phyloP scores from a whole-genome alignment of 2,113 vertebrate species.

The Mustela nigripes region DNA sequence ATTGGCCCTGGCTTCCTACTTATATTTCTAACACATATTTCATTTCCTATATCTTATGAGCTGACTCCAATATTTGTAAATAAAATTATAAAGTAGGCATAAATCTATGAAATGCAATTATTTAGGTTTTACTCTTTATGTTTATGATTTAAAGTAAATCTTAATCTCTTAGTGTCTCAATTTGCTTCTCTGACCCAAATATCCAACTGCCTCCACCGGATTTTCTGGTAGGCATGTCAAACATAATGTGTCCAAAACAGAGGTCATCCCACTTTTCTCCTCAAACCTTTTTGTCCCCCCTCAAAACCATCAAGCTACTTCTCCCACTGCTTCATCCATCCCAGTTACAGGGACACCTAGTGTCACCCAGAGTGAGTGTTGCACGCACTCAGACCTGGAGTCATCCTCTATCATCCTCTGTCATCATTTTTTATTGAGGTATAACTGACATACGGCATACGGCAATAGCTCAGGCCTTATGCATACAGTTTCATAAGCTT shows the following conservation, averaged over 20 bases:
- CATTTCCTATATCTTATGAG: not conserved
- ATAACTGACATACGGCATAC: not conserved
- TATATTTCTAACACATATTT: not conserved
- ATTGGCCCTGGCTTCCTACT: not conserved
- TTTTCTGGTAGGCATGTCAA: not conserved
- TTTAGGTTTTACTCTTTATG: not conserved
- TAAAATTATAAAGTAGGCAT: not conserved
- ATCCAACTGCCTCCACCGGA: not conserved
- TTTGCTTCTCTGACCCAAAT: not conserved
- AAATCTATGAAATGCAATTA: not conserved
- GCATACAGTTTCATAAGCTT: not conserved
- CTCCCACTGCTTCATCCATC: not conserved
- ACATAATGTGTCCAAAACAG: not conserved
- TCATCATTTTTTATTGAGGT: not conserved
- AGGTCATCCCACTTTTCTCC: not conserved
- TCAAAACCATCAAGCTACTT: not conserved
- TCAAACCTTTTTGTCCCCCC: not conserved
- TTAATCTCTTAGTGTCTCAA: not conserved
- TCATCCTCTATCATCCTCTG: not conserved
- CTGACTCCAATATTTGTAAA: not conserved
- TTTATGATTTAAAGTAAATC: not conserved
- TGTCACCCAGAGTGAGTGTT: not conserved
- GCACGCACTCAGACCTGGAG: not conserved
- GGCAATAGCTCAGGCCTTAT: not conserved
- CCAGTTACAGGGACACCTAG: rapidly evolving